Base-by-base conservation (phyloP, 2,113 vertebrate genomes). In the cat (Felis catus) region DNA sequence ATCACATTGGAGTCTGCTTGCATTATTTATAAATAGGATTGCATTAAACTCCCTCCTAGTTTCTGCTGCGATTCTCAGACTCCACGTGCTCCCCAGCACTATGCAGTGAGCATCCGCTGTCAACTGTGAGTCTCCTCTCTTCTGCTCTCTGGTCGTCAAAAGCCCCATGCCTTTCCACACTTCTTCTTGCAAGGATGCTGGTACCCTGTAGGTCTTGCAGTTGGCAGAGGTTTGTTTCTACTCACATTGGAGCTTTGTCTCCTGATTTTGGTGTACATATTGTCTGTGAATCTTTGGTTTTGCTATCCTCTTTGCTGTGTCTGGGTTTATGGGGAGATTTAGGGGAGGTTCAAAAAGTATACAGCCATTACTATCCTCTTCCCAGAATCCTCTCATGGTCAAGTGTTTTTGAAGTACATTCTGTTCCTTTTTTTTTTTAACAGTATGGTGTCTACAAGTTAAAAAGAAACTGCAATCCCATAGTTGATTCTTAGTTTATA, bases 401-500 rank as follows among this genome's bases (percentile, higher is more conserved):
- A 68, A 2, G 45, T 97, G 25, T 74, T 94, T 89, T 81, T 90
- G 68, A 94, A 95, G 88, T 19, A 78, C 21, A 31, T 58, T 78
- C 55, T 70, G 0, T 92, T 95, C 27, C 29, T 87, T 96, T 94
- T 92, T 45, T 45, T 45, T 45, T 68, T 27, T 3, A 94, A 76
- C 21, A 79, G 21, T 70, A 65, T 86, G 31, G 45, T 95, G 7
- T 66, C 51, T 95, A 27, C 41, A 94, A 79, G 61, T 92, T 95
- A 94, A 87, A 92, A 85, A 80, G 51, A 79, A 95, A 87, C 63
- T 90, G 41, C 29, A 76, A 4, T 66, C 51, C 15, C 85, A 1
- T 94, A 73, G 76, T 92, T 82, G 73, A 66, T 73, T 96, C 18
- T 78, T 94, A 85, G 36, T 94, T 91, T n/a, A 36, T 88, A 95